Base-by-base conservation (phyloP, 1,140 invertebrate genomes). In the Drosophila subobscura region DNA sequence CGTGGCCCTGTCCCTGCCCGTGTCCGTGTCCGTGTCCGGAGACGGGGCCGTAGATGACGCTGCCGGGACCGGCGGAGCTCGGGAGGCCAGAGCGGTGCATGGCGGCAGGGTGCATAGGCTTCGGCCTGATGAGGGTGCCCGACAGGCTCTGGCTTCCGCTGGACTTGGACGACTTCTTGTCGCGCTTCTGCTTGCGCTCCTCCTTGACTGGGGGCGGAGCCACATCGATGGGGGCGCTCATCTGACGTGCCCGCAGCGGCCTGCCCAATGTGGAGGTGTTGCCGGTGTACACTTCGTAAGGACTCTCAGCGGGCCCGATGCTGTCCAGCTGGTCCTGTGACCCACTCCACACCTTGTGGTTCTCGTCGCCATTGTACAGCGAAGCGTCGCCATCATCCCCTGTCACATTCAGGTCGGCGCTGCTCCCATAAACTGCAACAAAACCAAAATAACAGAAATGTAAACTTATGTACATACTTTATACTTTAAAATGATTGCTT, bases 311-410 rank as follows among this genome's bases (percentile, higher is more conserved):
- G 33, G 76, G 57, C 0, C 77, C 90, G 14, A 94, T 93, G 25
- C 92, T 94, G 60, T 95, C 95, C 5, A 95, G 89, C 50, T 96
- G 94, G 67, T 97, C 96, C 56, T 95, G 93, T 42, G 95, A 95
- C 6, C 95, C 95, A 0, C 95, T 95, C 97, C 97, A 98, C 2
- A 98, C 96, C 92, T 98, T 98, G 89, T 98, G 97, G 84, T 98
- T 98, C 89, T 98, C 97, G 84, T 98, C 96, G 0, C 96, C 96
- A 84, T 97, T 97, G 88, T 96, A 97, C 22, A 97, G 93, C 54
- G 96, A 96, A 1, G 95, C 92, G 45, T 96, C 95, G 70, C 96
- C 96, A n/a, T 94, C 93, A 20, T 94, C 93, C 10, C 94, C 93
- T 1, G 77, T 81, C 2, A 93, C 92, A 12, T 95, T 94, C 22